Evolutionary conservation across 2,113 vertebrate species (phyloP), one percentile per base, ranked within the genome.

Genomic region (Illadopsis cleaveri): DNA sequence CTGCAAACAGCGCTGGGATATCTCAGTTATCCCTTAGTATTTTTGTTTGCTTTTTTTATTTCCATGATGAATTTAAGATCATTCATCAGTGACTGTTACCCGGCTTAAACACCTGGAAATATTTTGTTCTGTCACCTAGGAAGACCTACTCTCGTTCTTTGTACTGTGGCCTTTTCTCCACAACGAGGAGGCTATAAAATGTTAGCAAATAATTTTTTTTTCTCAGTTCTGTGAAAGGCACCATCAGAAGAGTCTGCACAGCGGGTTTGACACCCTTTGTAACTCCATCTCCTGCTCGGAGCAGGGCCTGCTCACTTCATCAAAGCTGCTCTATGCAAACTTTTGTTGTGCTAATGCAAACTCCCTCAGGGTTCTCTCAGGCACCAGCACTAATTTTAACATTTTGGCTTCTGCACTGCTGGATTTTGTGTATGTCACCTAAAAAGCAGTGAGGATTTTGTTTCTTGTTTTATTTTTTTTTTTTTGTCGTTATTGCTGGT

Each of bases 311-410:
- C 76, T 89, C 79, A 9, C 84, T 93, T 77, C 91, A 88, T 96
- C 86, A 97, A 96, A 96, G 92, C 93, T 93, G 21, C 66, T 83
- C 11, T 61, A 76, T 76, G 94, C 87, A 82, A 96, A 94, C 91
- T 95, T 96, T 94, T 96, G 92, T 97, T 96, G 92, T 97, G 96
- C 87, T 94, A 96, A 97, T 96, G 68, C 65, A 57, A 79, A 78
- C 87, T 89, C 89, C 91, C 94, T 86, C 75, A 48, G 96, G 92
- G 47, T 42, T 88, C 95, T 94, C 75, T 33, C 42, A 91, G 94
- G 89, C 90, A 91, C 61, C 75, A 56, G 84, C 91, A 65, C 61
- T 72, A 80, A 62, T 96, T 95, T 92, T 90, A 95, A 96, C 94
- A 88, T 96, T 94, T 92, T 96, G 94, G 90, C 92, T 96, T 91